Conservation (phyloP, 1,140 invertebrate genomes). For the Drepana arcuata region DNA sequence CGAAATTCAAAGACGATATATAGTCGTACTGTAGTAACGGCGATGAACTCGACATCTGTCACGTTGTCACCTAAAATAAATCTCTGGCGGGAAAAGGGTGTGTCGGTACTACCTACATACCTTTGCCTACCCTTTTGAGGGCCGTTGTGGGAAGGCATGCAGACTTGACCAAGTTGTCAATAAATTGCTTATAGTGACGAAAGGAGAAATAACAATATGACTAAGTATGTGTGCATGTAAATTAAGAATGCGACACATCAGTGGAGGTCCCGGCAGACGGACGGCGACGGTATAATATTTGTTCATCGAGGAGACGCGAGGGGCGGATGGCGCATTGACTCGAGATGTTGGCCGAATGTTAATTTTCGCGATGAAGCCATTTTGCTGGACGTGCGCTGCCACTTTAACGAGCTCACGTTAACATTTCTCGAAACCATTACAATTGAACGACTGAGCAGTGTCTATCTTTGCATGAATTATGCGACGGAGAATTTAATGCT, state of each 20-base stretch:
- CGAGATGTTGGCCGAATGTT: slow-evolving; percentile 54
- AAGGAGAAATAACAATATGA: too few species aligned
- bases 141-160: not conserved
- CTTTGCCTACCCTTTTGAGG: too few species aligned
- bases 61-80: too few species aligned
- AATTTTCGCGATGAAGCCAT: slow-evolving; percentile 62
- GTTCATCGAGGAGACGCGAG: slow-evolving; percentile 29
- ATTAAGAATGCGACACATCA: slow-evolving; percentile 32
- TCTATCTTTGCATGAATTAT: slow-evolving; percentile 49
- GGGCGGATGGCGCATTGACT: slow-evolving; percentile 8
- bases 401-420: slow-evolving; percentile 31
- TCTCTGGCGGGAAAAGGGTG: too few species aligned
- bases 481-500: slow-evolving; percentile 20
- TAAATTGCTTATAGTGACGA: slow-evolving; percentile 3
- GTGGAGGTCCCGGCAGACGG: slow-evolving; percentile 38
- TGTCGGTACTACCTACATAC: too few species aligned
- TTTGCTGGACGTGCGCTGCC: slow-evolving; percentile 42
- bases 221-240: slow-evolving; percentile 14
- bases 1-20: too few species aligned
- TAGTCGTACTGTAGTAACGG: too few species aligned
- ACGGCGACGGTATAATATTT: slow-evolving; percentile 48
- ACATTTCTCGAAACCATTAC: slow-evolving; percentile 50
- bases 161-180: not conserved
- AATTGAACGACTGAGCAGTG: slow-evolving; percentile 35
- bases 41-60: too few species aligned